Conservation (phyloP, 2,113 vertebrate species). For the Megaceryle torquata region DNA sequence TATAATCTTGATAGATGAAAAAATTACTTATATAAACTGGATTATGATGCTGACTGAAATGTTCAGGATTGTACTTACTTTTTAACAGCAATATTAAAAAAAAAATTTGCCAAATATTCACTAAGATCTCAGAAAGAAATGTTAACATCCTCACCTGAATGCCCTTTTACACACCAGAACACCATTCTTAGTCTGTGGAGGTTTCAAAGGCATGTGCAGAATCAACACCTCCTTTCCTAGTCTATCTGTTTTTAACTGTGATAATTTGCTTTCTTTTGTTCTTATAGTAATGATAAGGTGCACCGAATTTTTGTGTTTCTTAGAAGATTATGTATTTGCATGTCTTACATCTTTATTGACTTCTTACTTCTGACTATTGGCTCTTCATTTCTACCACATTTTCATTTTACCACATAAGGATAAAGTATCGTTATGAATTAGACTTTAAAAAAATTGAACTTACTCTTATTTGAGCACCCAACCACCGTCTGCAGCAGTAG, state of each 20-base stretch:
- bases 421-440: background rate
- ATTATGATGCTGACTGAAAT: background rate
- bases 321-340: background rate
- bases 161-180: background rate
- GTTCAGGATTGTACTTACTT: background rate
- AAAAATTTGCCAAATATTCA: background rate
- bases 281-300: background rate
- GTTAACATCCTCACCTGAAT: background rate
- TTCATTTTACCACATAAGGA: background rate
- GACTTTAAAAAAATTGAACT: background rate
- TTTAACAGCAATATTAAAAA: background rate
- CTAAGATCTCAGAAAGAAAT: background rate
- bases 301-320: background rate
- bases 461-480: background rate
- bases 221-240: background rate
- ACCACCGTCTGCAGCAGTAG: background rate
- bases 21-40: background rate
- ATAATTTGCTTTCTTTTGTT: background rate
- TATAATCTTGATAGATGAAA: background rate
- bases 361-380: background rate
- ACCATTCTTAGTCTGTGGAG: background rate
- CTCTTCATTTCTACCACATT: background rate
- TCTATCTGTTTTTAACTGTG: background rate
- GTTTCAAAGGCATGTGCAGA: background rate
- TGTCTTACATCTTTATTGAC: background rate